Evolutionary conservation across 2,113 vertebrate species (phyloP), one percentile per base, ranked within the genome.

Genomic region (Percina caprodes): DNA sequence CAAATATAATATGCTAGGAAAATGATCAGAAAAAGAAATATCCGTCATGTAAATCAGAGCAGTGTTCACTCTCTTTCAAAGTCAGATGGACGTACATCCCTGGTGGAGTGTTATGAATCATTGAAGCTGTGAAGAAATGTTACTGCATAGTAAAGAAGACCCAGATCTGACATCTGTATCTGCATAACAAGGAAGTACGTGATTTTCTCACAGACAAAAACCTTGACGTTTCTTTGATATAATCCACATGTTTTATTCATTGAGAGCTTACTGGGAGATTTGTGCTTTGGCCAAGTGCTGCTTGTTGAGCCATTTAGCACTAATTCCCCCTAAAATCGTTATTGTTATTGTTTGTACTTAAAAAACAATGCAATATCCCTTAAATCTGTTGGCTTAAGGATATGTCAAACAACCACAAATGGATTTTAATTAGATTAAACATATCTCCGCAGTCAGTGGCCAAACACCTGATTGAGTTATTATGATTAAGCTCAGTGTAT

Each of bases 401-500:
- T 90, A 72, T 74, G 81, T 91, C 85, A 78, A 79, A 78, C 69
- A 70, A 85, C 46, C 63, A 58, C 60, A 78, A 90, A 86, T 76
- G 51, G 82, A 85, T 88, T 92, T 87, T 74, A 90, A 90, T 91
- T 87, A 87, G 74, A 89, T 87, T 74, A 82, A 91, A 86, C 74
- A 80, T 84, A 68, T 67, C 69, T 62, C 63, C 8, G 12, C 18
- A 69, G 59, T 76, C 23, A 13, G 66, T 58, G 77, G 85, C 78
- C 45, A 14, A 78, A 75, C 15, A 73, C 49, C 68, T 87, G 86
- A 91, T 83, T 86, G 88, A 93, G 80, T 92, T 90, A 91, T 91
- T 92, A 91, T 92, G 81, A 92, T 91, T 87, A 86, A 93, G 77
- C 78, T 83, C n/a, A 51, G 77, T 85, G 84, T 92, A 87, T 87